Conservation (phyloP, 2,797 vertebrate genomes). For the Tinamus major region DNA sequence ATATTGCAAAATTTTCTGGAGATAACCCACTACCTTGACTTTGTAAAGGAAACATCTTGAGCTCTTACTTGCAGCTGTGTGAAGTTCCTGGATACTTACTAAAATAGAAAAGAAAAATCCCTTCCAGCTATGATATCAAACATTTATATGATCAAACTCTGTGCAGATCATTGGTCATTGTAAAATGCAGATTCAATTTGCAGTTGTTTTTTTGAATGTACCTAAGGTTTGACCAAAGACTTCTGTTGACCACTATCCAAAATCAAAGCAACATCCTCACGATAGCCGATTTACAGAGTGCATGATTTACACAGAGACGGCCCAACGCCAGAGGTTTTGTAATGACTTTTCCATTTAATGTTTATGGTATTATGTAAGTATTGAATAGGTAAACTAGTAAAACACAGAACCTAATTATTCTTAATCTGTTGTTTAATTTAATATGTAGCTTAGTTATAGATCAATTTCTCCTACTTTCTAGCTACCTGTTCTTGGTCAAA, state of each 20-base stretch:
- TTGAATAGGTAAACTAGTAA: not conserved
- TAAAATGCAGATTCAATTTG: not conserved
- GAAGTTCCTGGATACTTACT: not conserved
- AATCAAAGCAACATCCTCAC: not conserved
- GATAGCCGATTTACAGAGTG: not conserved
- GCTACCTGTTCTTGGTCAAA: not conserved
- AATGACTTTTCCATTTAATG: not conserved
- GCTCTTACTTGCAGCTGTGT: conserved; percentile 14
- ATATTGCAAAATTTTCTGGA: conserved; percentile 18
- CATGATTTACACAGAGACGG: not conserved
- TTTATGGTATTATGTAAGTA: not conserved
- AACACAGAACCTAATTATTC: not conserved
- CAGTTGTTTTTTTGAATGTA: not conserved
- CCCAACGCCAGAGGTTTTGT: not conserved
- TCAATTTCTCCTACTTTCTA: not conserved
- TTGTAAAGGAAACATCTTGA: not conserved
- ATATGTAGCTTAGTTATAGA: not conserved
- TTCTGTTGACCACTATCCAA: not conserved
- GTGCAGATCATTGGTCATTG: not conserved
- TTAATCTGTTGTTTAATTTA: not conserved
- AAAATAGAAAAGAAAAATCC: not conserved
- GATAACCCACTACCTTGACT: not conserved
- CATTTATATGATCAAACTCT: not conserved
- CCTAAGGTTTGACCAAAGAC: not conserved
- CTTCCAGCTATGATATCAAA: not conserved